Evolutionary conservation across 2,888 invertebrate species (phyloP).

Genomic region (Lamproptera curius): DNA sequence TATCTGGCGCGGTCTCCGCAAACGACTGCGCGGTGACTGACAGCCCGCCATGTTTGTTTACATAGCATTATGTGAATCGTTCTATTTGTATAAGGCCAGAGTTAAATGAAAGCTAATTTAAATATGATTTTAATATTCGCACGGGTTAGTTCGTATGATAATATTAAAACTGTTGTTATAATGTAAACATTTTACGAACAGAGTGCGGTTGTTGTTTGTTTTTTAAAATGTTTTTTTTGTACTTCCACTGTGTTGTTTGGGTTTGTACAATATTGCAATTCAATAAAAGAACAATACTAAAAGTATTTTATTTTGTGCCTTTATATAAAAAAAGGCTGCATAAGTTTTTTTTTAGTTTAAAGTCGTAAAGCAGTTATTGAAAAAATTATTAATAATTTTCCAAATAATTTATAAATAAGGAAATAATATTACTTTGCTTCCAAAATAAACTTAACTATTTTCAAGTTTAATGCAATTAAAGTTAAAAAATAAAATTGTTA

Average conservation of each 20-base stretch:
- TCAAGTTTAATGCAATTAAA: too few species aligned
- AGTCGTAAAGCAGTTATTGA: too few species aligned
- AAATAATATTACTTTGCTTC: too few species aligned
- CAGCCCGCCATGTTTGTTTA: slow-evolving; percentile 39
- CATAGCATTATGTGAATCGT: slow-evolving; percentile 25
- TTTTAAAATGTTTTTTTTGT: slow-evolving; percentile 1
- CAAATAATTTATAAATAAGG: too few species aligned
- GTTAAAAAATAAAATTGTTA: too few species aligned
- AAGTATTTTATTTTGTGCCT: too few species aligned
- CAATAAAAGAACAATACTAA: too few species aligned
- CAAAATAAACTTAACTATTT: too few species aligned
- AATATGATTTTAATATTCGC: slow-evolving; percentile 24
- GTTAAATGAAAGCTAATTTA: slow-evolving; percentile 15
- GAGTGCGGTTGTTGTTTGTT: slow-evolving; percentile 15
- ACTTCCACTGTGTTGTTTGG: not conserved
- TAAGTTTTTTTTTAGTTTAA: too few species aligned
- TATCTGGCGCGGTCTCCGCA: slow-evolving; percentile 47
- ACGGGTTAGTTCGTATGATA: slow-evolving; percentile 3
- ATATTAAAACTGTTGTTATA: slow-evolving; percentile 11
- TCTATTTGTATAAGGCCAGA: slow-evolving; percentile 23
- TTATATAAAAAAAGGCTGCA: too few species aligned
- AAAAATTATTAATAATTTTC: too few species aligned
- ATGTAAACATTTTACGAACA: slow-evolving; percentile 23
- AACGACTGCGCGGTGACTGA: slow-evolving; percentile 33
- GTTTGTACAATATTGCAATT: too few species aligned